Percentiles rank a stretch among this genome's conserved stretches.
These are phyloP conservation scores for Pseudoatta argentina DNA, from an alignment of 1,140 invertebrate genomes.

Conservation along the genomic window DNA sequence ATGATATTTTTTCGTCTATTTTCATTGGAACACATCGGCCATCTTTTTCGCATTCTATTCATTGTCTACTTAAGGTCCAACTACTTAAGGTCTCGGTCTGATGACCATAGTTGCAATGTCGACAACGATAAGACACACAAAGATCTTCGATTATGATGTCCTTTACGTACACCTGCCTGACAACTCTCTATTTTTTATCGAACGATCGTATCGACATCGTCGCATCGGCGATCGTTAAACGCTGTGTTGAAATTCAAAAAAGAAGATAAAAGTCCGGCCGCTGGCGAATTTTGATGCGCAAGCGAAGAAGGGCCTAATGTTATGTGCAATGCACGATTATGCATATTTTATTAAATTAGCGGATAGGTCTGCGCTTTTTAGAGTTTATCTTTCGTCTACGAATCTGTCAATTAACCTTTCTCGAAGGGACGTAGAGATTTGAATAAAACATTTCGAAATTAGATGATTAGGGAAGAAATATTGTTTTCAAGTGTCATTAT, in stretches of 20 bases:
- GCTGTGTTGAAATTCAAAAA: conserved; percentile 30
- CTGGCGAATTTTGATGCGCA: conserved; percentile 37
- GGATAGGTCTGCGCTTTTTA: conserved; percentile 9
- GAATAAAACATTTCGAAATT: conserved; percentile 21
- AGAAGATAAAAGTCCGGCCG: conserved; percentile 10
- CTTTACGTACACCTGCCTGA: conserved; percentile 69
- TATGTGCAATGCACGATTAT: conserved; percentile 26
- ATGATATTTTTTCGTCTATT: conserved; percentile 73
- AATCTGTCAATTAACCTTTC: conserved; percentile 21
- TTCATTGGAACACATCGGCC: conserved; percentile 39
- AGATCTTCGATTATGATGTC: conserved; percentile 61
- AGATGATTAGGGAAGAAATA: conserved; percentile 27
- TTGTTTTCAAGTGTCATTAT: conserved; percentile 37
- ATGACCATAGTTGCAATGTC: conserved; percentile 40
- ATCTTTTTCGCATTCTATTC: conserved; percentile 58
- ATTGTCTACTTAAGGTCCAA: conserved; percentile 55
- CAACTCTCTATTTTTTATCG: conserved; percentile 67
- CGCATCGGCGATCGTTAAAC: conserved; percentile 51
- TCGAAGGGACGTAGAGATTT: not conserved
- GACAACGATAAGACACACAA: conserved; percentile 22
- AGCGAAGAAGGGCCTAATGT: not conserved
- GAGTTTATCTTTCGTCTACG: not conserved
- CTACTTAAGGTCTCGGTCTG: conserved; percentile 62
- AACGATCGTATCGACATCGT: conserved; percentile 37
- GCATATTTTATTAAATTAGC: conserved; percentile 50